Evolutionary conservation across 2,113 vertebrate species (phyloP).

Genomic region (Malurus alboscapulatus): DNA sequence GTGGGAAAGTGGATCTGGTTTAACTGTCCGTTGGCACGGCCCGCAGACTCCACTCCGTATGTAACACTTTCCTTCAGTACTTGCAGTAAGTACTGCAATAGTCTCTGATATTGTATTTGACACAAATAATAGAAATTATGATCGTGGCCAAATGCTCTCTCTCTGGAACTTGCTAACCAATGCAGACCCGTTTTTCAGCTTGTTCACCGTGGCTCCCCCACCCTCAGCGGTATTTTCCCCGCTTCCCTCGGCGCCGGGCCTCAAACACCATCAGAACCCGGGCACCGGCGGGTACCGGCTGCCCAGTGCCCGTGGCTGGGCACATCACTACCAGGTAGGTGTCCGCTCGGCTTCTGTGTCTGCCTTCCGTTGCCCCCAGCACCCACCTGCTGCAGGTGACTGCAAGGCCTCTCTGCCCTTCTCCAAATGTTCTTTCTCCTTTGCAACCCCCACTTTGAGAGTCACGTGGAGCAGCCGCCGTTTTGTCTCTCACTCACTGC

Average conservation of each 20-base stretch:
- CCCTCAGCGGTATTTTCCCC: not conserved
- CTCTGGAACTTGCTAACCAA: conserved; percentile 6
- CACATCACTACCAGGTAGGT: not conserved
- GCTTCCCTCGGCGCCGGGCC: not conserved
- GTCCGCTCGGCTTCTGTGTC: not conserved
- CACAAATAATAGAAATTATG: conserved; percentile 55
- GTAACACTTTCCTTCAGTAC: conserved; percentile 45
- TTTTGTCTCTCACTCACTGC: not conserved
- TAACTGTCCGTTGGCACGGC: not conserved
- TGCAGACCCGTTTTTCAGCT: conserved; percentile 29
- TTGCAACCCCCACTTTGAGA: not conserved
- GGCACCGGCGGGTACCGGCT: too few species aligned
- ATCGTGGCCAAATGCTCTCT: conserved; percentile 30
- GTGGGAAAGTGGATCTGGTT: not conserved
- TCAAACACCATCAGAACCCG: rapidly evolving
- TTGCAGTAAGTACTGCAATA: conserved; percentile 52
- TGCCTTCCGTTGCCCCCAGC: too few species aligned
- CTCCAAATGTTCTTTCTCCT: too few species aligned
- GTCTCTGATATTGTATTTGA: conserved; percentile 38
- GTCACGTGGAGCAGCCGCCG: not conserved
- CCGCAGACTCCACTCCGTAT: not conserved
- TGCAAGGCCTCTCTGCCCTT: not conserved
- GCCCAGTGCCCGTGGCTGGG: not conserved
- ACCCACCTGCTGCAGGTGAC: not conserved
- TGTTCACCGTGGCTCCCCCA: not conserved